phyloP scores from a whole-genome alignment of 2,797 vertebrate species.

The Spondyliosoma cantharus region DNA sequence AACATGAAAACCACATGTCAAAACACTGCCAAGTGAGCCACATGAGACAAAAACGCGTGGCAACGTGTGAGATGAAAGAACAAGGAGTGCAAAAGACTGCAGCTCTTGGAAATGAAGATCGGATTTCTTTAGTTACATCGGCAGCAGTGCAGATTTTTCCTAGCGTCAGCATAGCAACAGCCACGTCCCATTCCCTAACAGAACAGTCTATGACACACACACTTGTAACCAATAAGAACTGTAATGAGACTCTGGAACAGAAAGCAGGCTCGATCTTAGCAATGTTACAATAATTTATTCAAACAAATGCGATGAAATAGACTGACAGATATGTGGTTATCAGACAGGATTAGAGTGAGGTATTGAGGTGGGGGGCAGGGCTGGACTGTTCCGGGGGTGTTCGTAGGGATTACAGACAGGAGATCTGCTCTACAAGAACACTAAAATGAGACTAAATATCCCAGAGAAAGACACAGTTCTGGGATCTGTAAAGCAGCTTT shows the following conservation, averaged over 20 bases:
- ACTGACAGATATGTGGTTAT: conserved; percentile 60
- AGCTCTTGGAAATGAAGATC: conserved; percentile 74
- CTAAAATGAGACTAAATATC: conserved; percentile 50
- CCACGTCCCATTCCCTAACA: conserved; percentile 79
- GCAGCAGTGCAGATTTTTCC: conserved; percentile 81
- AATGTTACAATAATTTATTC: conserved; percentile 60
- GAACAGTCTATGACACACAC: conserved; percentile 79
- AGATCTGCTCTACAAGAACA: conserved; percentile 31
- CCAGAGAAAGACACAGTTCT: conserved; percentile 21
- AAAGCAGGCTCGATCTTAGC: conserved; percentile 59
- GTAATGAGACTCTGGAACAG: conserved; percentile 72
- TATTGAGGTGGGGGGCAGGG: conserved; percentile 32
- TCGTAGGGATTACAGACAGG: conserved; percentile 64
- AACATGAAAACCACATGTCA: conserved; percentile 42
- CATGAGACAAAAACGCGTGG: conserved; percentile 35
- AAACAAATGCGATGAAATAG: conserved; percentile 58
- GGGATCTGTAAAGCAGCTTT: conserved; percentile 12
- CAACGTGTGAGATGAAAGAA: conserved; percentile 48
- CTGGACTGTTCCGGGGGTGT: conserved; percentile 59
- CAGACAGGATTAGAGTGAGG: conserved; percentile 76
- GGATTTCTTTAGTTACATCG: conserved; percentile 79
- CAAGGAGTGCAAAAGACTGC: conserved; percentile 58
- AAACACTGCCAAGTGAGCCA: conserved; percentile 17
- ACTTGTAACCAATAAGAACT: conserved; percentile 82
- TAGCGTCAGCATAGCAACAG: conserved; percentile 84